phyloP scores from a whole-genome alignment of 2,797 vertebrate genomes.

The Pseudopleuronectes americanus region DNA sequence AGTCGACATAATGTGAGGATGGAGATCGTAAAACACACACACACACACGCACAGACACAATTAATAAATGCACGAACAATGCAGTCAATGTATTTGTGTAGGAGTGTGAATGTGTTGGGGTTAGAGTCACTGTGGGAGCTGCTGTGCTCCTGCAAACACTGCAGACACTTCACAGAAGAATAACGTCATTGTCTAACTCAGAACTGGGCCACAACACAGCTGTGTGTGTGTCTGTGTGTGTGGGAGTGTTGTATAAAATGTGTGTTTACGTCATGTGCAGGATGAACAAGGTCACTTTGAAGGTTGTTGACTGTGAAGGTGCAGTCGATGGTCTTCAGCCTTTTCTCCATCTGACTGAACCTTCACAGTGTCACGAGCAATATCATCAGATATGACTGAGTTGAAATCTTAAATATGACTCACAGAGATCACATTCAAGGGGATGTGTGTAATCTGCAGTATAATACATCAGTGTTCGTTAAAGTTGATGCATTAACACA shows the following conservation, averaged over 20 bases:
- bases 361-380: too few relatives aligned
- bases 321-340: neutral
- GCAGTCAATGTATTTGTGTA: conserved; percentile 2
- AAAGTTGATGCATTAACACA: too few relatives aligned
- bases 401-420: too few relatives aligned
- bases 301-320: conserved; percentile 10
- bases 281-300: neutral
- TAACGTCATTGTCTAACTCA: conserved; percentile 39
- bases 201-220: conserved; percentile 47
- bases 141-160: too few relatives aligned
- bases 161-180: conserved; percentile 17
- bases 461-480: too few relatives aligned
- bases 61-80: neutral
- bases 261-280: neutral
- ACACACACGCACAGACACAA: conserved; percentile 18
- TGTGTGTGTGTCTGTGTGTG: too few relatives aligned
- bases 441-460: too few relatives aligned
- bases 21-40: conserved; percentile 17
- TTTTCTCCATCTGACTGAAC: too few relatives aligned
- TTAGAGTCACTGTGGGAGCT: too few relatives aligned
- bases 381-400: too few relatives aligned
- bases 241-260: neutral
- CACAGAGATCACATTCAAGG: too few relatives aligned
- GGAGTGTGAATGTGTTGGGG: neutral
- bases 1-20: conserved; percentile 32